Evolutionary conservation across 2,888 invertebrate genomes (phyloP).

Genomic region (Harpagoxenus sublaevis): DNA sequence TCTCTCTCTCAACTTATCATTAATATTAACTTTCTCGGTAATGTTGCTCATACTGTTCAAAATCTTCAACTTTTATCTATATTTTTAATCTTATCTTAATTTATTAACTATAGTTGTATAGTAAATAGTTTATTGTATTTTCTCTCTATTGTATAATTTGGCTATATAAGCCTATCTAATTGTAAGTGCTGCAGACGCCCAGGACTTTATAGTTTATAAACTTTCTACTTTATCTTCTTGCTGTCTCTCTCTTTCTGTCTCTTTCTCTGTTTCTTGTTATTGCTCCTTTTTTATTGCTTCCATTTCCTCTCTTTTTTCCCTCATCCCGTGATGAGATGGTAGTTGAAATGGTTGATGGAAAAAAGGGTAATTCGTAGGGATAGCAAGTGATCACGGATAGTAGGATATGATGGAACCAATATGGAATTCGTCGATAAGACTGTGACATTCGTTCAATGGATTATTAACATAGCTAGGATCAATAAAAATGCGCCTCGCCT

Average conservation of each 20-base stretch:
- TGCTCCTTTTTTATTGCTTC: background rate
- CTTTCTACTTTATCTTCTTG: background rate
- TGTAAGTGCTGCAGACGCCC: no score
- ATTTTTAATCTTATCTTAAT: background rate
- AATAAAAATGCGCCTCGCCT: constrained; percentile 26
- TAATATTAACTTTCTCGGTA: background rate
- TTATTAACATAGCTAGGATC: constrained; percentile 72
- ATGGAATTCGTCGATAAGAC: constrained; percentile 76
- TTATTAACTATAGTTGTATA: background rate
- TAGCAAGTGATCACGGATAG: constrained; percentile 12
- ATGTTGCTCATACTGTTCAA: background rate
- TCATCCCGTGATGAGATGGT: background rate
- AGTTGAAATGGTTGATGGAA: background rate
- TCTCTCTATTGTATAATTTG: background rate
- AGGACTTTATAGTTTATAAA: background rate
- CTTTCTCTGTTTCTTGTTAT: background rate
- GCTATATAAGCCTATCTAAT: background rate
- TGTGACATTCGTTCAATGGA: constrained; percentile 70
- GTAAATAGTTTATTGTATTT: background rate
- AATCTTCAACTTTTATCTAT: background rate
- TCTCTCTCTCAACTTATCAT: constrained; percentile 4
- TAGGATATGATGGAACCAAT: constrained; percentile 59
- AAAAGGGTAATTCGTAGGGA: constrained; percentile 18
- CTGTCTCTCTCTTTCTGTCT: background rate
- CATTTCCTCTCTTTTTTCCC: background rate